These are phyloP conservation scores for Melozone crissalis DNA, from an alignment of 2,113 vertebrate species.

Conservation along the genomic window DNA sequence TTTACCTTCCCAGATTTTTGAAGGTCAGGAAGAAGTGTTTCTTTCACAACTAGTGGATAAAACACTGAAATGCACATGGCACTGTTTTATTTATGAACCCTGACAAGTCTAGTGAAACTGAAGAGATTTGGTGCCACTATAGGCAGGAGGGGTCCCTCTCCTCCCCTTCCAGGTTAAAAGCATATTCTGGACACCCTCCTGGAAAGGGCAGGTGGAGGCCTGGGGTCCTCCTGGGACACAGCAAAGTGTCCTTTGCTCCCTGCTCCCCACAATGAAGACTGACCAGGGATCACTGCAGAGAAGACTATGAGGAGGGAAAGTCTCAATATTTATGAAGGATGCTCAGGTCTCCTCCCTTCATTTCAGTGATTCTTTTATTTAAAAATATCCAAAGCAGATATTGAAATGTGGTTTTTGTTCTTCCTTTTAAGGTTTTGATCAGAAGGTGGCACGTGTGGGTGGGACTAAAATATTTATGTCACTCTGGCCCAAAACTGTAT, in stretches of 20 bases:
- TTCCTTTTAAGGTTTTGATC: neutral
- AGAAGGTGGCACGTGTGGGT: neutral
- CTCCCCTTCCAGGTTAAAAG: neutral
- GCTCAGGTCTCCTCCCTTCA: neutral
- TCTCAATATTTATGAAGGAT: neutral
- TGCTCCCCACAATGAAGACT: neutral
- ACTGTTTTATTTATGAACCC: neutral
- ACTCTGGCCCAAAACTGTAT: neutral
- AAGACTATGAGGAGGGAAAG: neutral
- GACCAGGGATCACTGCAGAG: fast-evolving
- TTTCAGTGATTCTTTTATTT: neutral
- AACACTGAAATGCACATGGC: neutral
- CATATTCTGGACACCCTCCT: neutral
- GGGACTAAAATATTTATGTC: neutral
- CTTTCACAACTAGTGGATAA: neutral
- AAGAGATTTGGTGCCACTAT: neutral
- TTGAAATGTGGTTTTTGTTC: neutral
- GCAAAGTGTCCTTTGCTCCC: neutral
- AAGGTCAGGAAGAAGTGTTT: neutral
- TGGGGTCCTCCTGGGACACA: neutral
- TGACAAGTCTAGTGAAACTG: neutral
- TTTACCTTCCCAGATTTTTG: neutral
- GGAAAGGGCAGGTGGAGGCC: neutral
- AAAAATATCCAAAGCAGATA: neutral
- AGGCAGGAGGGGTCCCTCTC: neutral